Conservation (phyloP, 2,797 vertebrate species). For the Rhinichthys osculus region DNA sequence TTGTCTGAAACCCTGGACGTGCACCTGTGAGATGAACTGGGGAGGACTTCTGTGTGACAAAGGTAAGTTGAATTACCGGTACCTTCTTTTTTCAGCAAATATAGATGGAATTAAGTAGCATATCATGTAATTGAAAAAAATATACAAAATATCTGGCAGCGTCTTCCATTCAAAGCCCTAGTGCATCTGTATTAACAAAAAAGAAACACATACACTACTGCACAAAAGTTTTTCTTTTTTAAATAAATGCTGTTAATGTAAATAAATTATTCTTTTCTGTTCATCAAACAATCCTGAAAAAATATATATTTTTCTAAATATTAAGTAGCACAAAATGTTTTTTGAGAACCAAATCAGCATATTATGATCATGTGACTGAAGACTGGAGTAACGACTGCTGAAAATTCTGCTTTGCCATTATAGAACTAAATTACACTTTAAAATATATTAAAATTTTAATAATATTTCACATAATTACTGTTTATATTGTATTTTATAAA, state of each 20-base stretch:
- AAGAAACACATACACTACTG: neutral
- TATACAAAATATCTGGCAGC: neutral
- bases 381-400: neutral
- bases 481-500: neutral
- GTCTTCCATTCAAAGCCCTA: neutral
- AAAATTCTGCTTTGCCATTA: neutral
- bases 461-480: neutral
- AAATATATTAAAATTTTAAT: neutral
- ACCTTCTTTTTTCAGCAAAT: neutral
- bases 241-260: neutral
- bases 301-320: neutral
- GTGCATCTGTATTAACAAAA: neutral
- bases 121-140: neutral
- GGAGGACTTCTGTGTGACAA: constrained; percentile 94
- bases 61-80: constrained; percentile 75
- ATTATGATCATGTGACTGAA: neutral
- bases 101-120: neutral
- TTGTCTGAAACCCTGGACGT: constrained; percentile 90
- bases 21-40: constrained; percentile 97
- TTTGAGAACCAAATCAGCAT: neutral
- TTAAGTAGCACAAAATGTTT: neutral
- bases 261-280: neutral
- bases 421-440: neutral
- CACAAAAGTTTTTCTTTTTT: neutral
- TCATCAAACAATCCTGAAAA: neutral